phyloP scores from a whole-genome alignment of 1,140 invertebrate genomes.

The Drosophila azteca region DNA sequence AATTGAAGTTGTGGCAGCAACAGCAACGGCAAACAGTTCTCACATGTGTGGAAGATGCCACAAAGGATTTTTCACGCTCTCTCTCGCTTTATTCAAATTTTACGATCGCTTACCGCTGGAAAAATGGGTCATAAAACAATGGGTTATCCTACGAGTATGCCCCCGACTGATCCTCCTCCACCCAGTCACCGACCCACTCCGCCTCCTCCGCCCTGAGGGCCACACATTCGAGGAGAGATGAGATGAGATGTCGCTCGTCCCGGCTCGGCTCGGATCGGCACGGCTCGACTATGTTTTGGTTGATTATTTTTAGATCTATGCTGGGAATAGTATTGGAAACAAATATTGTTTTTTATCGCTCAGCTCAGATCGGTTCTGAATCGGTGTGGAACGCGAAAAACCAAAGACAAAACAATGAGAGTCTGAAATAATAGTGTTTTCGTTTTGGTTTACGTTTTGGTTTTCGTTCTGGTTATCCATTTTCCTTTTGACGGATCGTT shows the following conservation, averaged over 20 bases:
- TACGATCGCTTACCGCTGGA: constrained; percentile 75
- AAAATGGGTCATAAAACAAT: constrained; percentile 80
- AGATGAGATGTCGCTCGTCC: constrained; percentile 40
- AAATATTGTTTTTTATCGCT: constrained; percentile 75
- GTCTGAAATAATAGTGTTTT: constrained; percentile 71
- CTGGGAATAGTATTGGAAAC: constrained; percentile 78
- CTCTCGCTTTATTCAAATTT: constrained; percentile 63
- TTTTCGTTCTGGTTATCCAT: constrained; percentile 22
- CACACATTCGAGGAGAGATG: background rate
- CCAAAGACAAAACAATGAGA: constrained; percentile 39
- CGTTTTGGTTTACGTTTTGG: constrained; percentile 24
- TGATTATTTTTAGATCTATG: constrained; percentile 80
- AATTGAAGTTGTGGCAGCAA: constrained; percentile 58
- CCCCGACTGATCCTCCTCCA: constrained; percentile 14
- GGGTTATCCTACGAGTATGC: constrained; percentile 63
- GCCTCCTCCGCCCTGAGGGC: constrained; percentile 14
- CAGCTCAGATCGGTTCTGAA: constrained; percentile 11
- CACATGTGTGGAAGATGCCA: constrained; percentile 61
- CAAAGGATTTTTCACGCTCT: constrained; percentile 80
- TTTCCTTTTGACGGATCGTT: constrained; percentile 65
- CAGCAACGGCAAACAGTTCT: background rate
- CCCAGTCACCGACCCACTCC: constrained; percentile 6
- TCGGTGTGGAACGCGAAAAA: constrained; percentile 34
- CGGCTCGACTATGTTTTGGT: constrained; percentile 32
- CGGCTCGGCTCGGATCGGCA: background rate